Evolutionary conservation across 2,113 vertebrate species (phyloP).

Genomic region (Pycnonotus jocosus): DNA sequence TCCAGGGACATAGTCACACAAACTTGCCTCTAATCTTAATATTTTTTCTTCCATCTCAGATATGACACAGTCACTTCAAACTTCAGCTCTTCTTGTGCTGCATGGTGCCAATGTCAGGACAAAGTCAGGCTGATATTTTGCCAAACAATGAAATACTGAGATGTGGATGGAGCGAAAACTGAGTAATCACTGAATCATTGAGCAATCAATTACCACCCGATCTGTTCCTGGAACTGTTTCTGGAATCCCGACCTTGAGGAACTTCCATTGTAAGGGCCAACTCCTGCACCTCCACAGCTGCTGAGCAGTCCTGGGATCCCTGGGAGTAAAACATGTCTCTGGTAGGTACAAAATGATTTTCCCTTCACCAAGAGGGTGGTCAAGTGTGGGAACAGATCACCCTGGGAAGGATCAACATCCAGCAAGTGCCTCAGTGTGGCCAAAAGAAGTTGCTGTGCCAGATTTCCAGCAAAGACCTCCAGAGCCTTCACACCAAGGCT

Average conservation of each 20-base stretch:
- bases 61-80: not conserved
- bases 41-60: not conserved
- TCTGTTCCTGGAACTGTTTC: not conserved
- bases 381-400: rapidly evolving
- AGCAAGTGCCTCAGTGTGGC: not conserved
- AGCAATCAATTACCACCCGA: not conserved
- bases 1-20: not conserved
- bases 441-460: not conserved
- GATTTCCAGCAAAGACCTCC: not conserved
- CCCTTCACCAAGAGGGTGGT: not conserved
- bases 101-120: not conserved
- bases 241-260: not conserved
- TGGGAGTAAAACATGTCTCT: not conserved
- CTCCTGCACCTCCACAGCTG: not conserved
- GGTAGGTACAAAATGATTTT: not conserved
- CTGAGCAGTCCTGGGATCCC: not conserved
- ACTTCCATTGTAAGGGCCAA: not conserved
- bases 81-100: not conserved
- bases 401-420: not conserved
- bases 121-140: conserved; percentile 42
- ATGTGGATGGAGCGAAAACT: conserved; percentile 5
- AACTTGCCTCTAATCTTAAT: not conserved
- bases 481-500: not conserved
- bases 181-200: conserved; percentile 41
- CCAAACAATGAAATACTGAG: conserved; percentile 33